Percentiles rank a stretch among this genome's conserved stretches.
These are phyloP conservation scores for Cosmopolites sordidus DNA, from an alignment of 2,888 invertebrate genomes.

Conservation along the genomic window DNA sequence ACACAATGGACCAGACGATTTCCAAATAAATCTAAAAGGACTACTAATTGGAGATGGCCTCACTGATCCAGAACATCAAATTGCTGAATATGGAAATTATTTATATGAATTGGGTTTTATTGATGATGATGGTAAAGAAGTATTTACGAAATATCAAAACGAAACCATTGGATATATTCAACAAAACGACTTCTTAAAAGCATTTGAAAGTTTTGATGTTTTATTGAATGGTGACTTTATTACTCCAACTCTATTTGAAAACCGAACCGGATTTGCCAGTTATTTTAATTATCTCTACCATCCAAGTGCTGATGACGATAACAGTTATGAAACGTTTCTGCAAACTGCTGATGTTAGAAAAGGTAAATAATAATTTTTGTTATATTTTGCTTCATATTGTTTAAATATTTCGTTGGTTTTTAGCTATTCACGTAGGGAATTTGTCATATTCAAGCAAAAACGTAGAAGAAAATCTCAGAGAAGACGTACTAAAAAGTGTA, in stretches of 20 bases:
- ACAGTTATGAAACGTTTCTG: conserved; percentile 10
- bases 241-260: conserved; percentile 59
- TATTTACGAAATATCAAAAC: conserved; percentile 60
- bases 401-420: neutral
- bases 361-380: conserved; percentile 3
- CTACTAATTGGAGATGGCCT: conserved; percentile 67
- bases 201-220: conserved; percentile 67
- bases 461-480: conserved; percentile 28
- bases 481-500: conserved; percentile 25
- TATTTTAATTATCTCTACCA: conserved; percentile 18
- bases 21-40: conserved; percentile 22
- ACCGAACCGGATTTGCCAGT: conserved; percentile 44
- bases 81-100: conserved; percentile 62
- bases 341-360: conserved; percentile 18
- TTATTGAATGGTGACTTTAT: conserved; percentile 67
- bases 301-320: conserved; percentile 36
- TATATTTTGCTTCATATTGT: neutral
- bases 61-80: conserved; percentile 52
- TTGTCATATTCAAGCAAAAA: conserved; percentile 33
- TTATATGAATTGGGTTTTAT: conserved; percentile 68
- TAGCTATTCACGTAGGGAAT: conserved; percentile 80
- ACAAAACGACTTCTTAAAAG: conserved; percentile 60
- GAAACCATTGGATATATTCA: conserved; percentile 57
- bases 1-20: conserved; percentile 45
- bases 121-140: conserved; percentile 56